Conservation (phyloP, 2,113 vertebrate species). For the Malurus melanocephalus region DNA sequence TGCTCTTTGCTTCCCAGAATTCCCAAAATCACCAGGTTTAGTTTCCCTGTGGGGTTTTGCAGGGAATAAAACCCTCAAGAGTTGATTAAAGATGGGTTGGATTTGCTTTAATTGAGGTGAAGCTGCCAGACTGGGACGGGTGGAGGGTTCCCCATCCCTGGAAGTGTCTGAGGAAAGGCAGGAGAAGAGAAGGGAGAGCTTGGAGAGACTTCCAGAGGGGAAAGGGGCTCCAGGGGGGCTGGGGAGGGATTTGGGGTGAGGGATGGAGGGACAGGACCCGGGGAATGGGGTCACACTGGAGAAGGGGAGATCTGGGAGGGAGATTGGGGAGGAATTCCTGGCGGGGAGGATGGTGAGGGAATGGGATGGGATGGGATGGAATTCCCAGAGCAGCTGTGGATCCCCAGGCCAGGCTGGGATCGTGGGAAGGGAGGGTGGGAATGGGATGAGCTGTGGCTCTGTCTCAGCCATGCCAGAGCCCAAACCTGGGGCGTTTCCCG, state of each 20-base stretch:
- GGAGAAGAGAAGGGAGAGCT: neutral
- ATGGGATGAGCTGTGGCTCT: too few relatives aligned
- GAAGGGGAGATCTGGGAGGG: too few relatives aligned
- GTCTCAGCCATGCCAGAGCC: neutral
- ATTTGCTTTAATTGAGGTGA: fast-evolving
- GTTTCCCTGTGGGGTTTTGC: neutral
- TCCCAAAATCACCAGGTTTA: neutral
- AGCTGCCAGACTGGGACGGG: neutral
- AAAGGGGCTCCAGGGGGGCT: neutral
- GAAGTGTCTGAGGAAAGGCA: neutral
- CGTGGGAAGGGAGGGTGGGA: fast-evolving
- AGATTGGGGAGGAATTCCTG: neutral
- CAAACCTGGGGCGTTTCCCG: too few relatives aligned
- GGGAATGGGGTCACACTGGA: too few relatives aligned
- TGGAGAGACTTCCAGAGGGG: neutral
- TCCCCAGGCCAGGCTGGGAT: fast-evolving
- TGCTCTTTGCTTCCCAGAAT: neutral
- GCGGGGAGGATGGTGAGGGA: too few relatives aligned
- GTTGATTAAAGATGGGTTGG: fast-evolving
- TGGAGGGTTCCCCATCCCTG: neutral
- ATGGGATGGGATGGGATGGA: too few relatives aligned
- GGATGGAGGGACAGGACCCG: neutral
- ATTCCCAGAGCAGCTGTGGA: neutral
- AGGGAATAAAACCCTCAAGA: neutral
- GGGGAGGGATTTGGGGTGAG: neutral